Percentiles rank a stretch among this genome's conserved stretches.
Conservation (phyloP, 2,113 vertebrate species). For the Shinisaurus crocodilurus region DNA sequence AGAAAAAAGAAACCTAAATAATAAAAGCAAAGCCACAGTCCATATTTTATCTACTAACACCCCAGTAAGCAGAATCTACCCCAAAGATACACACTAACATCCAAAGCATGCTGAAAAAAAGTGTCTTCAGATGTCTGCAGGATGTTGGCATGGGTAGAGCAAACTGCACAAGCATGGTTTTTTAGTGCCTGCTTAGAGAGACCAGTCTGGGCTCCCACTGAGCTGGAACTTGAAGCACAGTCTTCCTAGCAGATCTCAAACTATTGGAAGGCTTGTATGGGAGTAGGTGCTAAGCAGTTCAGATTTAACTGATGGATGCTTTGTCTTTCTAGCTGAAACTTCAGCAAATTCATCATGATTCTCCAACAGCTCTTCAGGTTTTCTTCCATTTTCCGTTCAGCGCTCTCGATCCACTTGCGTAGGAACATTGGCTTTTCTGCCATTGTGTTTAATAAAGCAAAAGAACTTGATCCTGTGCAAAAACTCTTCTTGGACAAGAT, state of each 20-base stretch:
- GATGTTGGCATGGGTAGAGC: background rate
- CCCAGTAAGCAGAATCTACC: no score
- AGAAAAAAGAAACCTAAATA: background rate
- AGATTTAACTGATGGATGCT: background rate
- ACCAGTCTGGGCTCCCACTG: background rate
- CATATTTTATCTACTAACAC: background rate
- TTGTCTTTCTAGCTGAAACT: slow-evolving; percentile 11
- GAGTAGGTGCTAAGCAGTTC: background rate
- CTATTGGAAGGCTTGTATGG: background rate
- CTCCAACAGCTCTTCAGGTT: slow-evolving; percentile 82
- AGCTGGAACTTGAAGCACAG: background rate
- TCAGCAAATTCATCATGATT: slow-evolving; percentile 80
- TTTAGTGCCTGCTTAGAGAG: background rate
- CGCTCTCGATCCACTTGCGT: slow-evolving; percentile 77
- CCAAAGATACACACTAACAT: no score
- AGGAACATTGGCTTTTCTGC: slow-evolving; percentile 94
- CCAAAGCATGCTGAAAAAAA: background rate
- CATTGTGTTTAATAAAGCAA: slow-evolving; percentile 82
- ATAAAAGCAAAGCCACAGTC: background rate
- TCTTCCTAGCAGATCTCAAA: background rate
- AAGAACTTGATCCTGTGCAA: slow-evolving; percentile 92
- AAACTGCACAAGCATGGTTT: background rate
- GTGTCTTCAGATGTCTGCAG: background rate
- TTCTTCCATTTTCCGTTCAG: slow-evolving; percentile 80
- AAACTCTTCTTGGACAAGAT: slow-evolving; percentile 97